phyloP scores from a whole-genome alignment of 2,797 vertebrate genomes.

The Poecilia wingei region DNA sequence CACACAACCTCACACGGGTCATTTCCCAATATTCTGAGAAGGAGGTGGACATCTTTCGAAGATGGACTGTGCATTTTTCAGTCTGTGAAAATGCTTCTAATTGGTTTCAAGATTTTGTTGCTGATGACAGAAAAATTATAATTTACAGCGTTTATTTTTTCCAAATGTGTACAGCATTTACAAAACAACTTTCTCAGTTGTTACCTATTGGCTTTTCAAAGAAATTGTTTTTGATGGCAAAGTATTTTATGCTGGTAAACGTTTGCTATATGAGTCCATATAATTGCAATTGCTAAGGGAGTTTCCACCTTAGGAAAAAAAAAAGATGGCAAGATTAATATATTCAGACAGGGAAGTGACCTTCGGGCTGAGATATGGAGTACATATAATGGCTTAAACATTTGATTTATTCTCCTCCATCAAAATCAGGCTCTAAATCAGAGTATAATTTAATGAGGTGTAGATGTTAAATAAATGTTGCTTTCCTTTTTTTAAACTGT shows the following conservation, averaged over 20 bases:
- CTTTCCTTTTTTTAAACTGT: constrained; percentile 25
- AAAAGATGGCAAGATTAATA: neutral
- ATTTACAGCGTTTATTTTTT: neutral
- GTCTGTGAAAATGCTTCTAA: neutral
- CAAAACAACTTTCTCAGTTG: neutral
- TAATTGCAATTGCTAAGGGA: neutral
- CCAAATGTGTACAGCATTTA: neutral
- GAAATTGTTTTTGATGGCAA: neutral
- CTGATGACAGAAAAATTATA: neutral
- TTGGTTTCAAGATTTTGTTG: neutral
- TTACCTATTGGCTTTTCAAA: neutral
- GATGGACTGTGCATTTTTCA: neutral
- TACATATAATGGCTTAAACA: neutral
- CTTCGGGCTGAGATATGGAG: neutral
- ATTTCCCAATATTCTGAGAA: neutral
- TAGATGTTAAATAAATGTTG: neutral
- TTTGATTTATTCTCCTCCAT: neutral
- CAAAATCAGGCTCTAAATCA: neutral
- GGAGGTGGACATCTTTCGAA: neutral
- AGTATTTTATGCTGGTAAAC: neutral
- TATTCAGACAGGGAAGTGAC: neutral
- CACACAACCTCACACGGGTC: neutral
- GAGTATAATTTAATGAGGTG: neutral
- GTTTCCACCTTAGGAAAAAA: neutral
- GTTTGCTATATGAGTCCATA: neutral